These are phyloP conservation scores for Trichogramma dendrolimi DNA, from an alignment of 2,888 invertebrate species.

Conservation along the genomic window DNA sequence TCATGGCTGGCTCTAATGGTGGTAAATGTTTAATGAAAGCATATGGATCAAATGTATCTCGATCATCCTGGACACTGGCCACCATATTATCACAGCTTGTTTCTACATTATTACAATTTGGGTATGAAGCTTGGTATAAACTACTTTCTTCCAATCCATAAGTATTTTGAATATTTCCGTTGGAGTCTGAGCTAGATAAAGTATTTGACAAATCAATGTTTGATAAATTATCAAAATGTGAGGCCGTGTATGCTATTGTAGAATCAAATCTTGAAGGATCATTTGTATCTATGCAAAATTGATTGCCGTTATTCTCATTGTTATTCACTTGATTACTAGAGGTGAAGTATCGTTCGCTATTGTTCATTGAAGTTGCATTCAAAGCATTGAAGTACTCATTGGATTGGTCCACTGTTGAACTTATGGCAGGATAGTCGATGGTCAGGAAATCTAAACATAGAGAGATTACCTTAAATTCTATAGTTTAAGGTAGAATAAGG, in stretches of 20 bases:
- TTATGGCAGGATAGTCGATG: conserved; percentile 47
- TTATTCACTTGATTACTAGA: conserved; percentile 32
- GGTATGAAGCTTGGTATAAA: conserved; percentile 17
- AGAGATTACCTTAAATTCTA: conserved; percentile 19
- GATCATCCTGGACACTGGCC: conserved; percentile 58
- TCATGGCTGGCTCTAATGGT: conserved; percentile 73
- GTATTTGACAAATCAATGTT: conserved; percentile 37
- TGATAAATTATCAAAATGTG: conserved; percentile 35
- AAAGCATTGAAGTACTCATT: conserved; percentile 46
- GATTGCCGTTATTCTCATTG: conserved; percentile 39
- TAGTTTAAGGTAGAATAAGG: background rate
- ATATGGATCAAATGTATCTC: conserved; percentile 84
- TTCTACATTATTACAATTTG: conserved; percentile 35
- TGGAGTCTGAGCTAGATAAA: conserved; percentile 38
- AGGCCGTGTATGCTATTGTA: conserved; percentile 32
- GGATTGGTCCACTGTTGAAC: conserved; percentile 35
- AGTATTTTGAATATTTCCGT: conserved; percentile 42
- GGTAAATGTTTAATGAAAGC: conserved; percentile 88
- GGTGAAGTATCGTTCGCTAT: conserved; percentile 39
- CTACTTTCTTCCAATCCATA: conserved; percentile 46
- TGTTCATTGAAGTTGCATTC: conserved; percentile 42
- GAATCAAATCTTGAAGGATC: conserved; percentile 39
- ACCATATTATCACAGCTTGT: conserved; percentile 49
- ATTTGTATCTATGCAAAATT: conserved; percentile 32
- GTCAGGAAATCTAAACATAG: conserved; percentile 43